Conservation (phyloP, 2,113 vertebrate species). For the Platycercus adscitus region DNA sequence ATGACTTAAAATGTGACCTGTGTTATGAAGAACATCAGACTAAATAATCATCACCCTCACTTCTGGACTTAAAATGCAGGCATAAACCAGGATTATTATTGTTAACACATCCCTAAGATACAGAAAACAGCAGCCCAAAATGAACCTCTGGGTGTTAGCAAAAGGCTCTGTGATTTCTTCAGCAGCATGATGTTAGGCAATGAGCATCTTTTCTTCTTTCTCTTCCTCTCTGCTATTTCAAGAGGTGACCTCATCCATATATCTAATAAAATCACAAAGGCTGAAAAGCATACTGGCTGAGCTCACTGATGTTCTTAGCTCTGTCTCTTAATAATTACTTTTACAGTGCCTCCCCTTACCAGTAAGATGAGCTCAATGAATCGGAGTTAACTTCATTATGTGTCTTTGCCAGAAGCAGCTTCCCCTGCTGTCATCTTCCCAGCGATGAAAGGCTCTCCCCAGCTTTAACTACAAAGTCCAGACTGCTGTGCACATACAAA, state of each 20-base stretch:
- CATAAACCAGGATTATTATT: neutral
- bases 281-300: neutral
- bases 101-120: neutral
- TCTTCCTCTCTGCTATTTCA: slow-evolving; percentile 18
- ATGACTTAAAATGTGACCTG: neutral
- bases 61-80: neutral
- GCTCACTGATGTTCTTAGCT: slow-evolving; percentile 1
- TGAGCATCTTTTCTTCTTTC: neutral
- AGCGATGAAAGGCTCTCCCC: neutral
- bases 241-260: neutral
- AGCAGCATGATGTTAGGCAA: neutral
- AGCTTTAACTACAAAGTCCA: neutral
- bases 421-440: neutral
- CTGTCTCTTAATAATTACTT: neutral
- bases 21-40: neutral
- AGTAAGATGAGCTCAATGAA: neutral
- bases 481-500: neutral
- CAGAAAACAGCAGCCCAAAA: neutral
- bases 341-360: neutral
- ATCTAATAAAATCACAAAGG: slow-evolving; percentile 34
- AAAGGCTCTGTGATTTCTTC: neutral
- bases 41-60: neutral
- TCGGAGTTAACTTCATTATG: slow-evolving; percentile 21
- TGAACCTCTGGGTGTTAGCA: neutral
- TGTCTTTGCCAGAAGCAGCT: neutral